phyloP scores from a whole-genome alignment of 92 coral and sea anemone species.

The Isaurus tuberculatus region DNA sequence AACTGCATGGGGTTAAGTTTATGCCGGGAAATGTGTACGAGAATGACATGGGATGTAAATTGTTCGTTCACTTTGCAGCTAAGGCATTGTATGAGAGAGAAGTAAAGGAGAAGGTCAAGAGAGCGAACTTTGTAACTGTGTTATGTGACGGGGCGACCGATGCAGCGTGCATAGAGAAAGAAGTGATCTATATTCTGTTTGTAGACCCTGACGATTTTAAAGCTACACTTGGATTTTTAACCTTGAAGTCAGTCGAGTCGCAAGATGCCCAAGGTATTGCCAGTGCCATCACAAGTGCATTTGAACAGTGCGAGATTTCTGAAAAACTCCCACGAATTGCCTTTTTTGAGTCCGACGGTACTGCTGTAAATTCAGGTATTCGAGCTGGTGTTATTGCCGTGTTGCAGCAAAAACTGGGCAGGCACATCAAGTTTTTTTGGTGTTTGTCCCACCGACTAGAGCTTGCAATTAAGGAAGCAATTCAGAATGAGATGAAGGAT shows the following conservation, averaged over 20 bases:
- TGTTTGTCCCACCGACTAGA: constrained; percentile 66
- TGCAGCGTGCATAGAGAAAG: constrained; percentile 66
- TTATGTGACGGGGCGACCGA: constrained; percentile 65
- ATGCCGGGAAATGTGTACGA: constrained; percentile 55
- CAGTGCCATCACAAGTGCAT: constrained; percentile 58
- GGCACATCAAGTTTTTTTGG: constrained; percentile 68
- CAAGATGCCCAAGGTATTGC: constrained; percentile 71
- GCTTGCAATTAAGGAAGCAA: constrained; percentile 67
- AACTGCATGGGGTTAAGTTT: constrained; percentile 58
- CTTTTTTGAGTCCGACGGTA: constrained; percentile 75
- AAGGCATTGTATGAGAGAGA: constrained; percentile 60
- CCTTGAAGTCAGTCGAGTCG: constrained; percentile 69
- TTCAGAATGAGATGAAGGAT: constrained; percentile 69
- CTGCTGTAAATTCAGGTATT: constrained; percentile 65
- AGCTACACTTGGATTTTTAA: constrained; percentile 60
- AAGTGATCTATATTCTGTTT: constrained; percentile 66
- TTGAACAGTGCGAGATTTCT: constrained; percentile 61
- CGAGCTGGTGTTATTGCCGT: constrained; percentile 68
- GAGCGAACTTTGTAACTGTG: constrained; percentile 71
- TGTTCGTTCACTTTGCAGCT: constrained; percentile 68
- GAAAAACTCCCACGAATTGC: constrained; percentile 60
- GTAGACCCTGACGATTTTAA: constrained; percentile 75
- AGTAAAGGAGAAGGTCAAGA: constrained; percentile 64
- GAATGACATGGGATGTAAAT: constrained; percentile 64
- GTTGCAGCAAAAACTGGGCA: constrained; percentile 59